A percentile compares a stretch with the other conserved stretches of the same genome.
phyloP scores from a whole-genome alignment of 2,888 invertebrate species.

The Cephus nigrinus region DNA sequence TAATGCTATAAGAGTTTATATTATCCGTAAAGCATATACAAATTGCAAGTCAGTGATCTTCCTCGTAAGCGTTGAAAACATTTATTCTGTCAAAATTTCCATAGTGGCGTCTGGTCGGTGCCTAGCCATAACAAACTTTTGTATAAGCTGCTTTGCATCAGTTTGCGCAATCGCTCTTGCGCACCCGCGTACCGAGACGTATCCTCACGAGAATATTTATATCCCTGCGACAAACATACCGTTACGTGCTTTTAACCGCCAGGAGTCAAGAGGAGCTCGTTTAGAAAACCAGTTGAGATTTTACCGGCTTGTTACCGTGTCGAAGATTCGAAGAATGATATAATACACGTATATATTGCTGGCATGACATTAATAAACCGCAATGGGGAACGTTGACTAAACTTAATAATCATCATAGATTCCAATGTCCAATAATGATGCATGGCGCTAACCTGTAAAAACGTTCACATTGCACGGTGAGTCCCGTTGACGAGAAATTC shows the following conservation, averaged over 20 bases:
- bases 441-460: not conserved
- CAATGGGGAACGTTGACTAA: not conserved
- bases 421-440: not conserved
- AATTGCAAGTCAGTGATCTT: not conserved
- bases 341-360: not conserved
- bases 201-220: not conserved
- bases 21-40: not conserved
- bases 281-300: not conserved
- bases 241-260: not conserved
- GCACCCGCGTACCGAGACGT: not conserved
- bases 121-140: not conserved
- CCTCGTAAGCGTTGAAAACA: not conserved
- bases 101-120: not conserved
- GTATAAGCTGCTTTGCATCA: not conserved
- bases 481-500: not conserved
- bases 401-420: not conserved
- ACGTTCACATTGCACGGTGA: not conserved
- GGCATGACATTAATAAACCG: not conserved
- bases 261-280: not conserved
- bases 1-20: not conserved
- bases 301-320: not conserved
- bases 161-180: not conserved
- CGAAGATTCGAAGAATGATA: not conserved
- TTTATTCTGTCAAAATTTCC: not conserved
- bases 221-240: not conserved